Evolutionary conservation across 2,797 vertebrate genomes (phyloP).

Genomic region (Heteromormyrus szaboi): DNA sequence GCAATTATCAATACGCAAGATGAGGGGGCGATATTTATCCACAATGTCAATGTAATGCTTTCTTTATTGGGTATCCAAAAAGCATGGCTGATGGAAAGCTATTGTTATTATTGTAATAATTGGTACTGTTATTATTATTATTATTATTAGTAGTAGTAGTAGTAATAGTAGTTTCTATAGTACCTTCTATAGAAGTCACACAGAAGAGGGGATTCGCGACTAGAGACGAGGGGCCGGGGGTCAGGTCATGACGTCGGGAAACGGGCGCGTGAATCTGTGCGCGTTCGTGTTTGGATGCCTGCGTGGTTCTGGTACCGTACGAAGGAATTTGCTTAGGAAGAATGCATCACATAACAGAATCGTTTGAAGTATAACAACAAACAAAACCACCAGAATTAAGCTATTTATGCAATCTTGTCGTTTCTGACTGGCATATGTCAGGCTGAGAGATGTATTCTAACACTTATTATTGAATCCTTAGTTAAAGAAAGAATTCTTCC

Average conservation of each 20-base stretch:
- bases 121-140: neutral
- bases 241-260: slow-evolving; percentile 50
- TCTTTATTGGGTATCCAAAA: neutral
- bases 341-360: neutral
- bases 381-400: neutral
- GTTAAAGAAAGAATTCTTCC: neutral
- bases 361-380: neutral
- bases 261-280: slow-evolving; percentile 20
- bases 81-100: neutral
- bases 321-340: neutral
- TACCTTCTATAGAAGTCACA: neutral
- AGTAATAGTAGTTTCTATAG: neutral
- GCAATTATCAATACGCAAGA: neutral
- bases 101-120: neutral
- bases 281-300: slow-evolving; percentile 16
- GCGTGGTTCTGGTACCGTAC: neutral
- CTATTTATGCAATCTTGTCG: neutral
- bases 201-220: neutral
- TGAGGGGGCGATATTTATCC: neutral
- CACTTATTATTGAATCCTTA: neutral
- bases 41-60: neutral
- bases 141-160: neutral
- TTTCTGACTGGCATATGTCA: neutral
- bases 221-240: slow-evolving; percentile 38
- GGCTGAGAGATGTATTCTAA: neutral